Base-by-base conservation (phyloP, 2,797 vertebrate genomes). In the Danio tinwini region DNA sequence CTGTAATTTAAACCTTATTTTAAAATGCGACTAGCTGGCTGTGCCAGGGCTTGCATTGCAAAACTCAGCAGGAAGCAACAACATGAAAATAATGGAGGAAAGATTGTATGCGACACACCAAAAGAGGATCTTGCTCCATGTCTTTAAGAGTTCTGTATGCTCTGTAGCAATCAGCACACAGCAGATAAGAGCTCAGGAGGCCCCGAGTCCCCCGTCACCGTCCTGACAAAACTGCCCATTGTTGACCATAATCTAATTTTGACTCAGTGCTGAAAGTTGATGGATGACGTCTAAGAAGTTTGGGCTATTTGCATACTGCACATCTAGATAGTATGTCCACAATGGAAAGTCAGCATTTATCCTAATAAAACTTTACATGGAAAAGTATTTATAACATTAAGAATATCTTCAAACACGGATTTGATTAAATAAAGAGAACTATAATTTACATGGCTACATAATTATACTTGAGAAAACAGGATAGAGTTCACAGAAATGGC, bases 1-100 rank as follows among this genome's bases (percentile, higher is more conserved):
- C 95, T 96, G 95, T 98, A 97, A 98, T 98, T 97, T 97, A 97
- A 98, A 97, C 95, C 96, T 96, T 95, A 95, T 96, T 96, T 97
- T 96, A 96, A 93, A 96, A 94, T 90, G 94, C 93, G 95, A 95
- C 93, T 94, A 93, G 91, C 93, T 87, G 94, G 93, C 94, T 94
- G 94, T 76, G 91, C 87, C 74, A 87, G 78, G 78, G 83, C 83
- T 84, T 83, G 85, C 81, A 63, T 81, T 84, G 84, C 79, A 85
- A 82, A 82, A 85, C 80, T 81, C 83, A 72, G 85, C 80, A 88
- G 85, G 82, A 85, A 86, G 82, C 82, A 88, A 87, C 81, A 82
- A 80, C 44, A 79, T 85, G 83, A 75, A 85, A 81, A 81, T 70
- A 80, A 83, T 74, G 65, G 69, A 82, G 82, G 82, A 77, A 72